Evolutionary conservation across 2,113 vertebrate genomes (phyloP), one percentile per base, ranked within the genome.

Genomic region (Gymnocephalus cernua): DNA sequence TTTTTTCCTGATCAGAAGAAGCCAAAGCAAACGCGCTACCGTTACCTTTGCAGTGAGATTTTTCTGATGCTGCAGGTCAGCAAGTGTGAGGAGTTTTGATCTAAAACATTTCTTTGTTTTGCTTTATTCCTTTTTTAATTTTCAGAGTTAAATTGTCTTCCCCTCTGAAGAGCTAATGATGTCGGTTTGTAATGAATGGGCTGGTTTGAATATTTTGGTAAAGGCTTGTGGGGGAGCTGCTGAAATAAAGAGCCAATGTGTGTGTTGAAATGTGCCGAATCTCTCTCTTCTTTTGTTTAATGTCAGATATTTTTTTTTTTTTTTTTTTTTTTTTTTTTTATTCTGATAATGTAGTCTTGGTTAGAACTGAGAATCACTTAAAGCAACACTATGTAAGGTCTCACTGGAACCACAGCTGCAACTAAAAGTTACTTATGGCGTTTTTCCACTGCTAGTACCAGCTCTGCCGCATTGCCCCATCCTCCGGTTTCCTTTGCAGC

Each of bases 21-120:
- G 21, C 88, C 87, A 89, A 92, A 92, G 92, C 83, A 77, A 89
- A 87, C 86, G 8, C 53, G 48, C 82, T 85, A 84, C 85, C 88
- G 90, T 88, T 85, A 75, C 75, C 80, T 86, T 82, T 72, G 83
- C 87, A 88, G 88, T 89, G 76, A 78, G 54, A 79, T 79, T 86
- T 77, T 69, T 75, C 62, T 35, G 61, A 81, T 92, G 94, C 94
- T 94, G 93, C 94, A 91, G 94, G 93, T 91, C 92, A 62, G 93
- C 87, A 29, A 77, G 74, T 70, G 56, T 79, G 79, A 74, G 56
- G 70, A 45, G 27, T 74, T 82, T 64, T 6, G 14, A 58, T 74
- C 58, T 50, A 23, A 74, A 45, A 71, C 38, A 51, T 23, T 48
- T 57, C 23, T 74, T 70, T 68, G n/a, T 82, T 91, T 80, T 47